Evolutionary conservation across 1,140 invertebrate genomes (phyloP).

Genomic region (Nephila pilipes): DNA sequence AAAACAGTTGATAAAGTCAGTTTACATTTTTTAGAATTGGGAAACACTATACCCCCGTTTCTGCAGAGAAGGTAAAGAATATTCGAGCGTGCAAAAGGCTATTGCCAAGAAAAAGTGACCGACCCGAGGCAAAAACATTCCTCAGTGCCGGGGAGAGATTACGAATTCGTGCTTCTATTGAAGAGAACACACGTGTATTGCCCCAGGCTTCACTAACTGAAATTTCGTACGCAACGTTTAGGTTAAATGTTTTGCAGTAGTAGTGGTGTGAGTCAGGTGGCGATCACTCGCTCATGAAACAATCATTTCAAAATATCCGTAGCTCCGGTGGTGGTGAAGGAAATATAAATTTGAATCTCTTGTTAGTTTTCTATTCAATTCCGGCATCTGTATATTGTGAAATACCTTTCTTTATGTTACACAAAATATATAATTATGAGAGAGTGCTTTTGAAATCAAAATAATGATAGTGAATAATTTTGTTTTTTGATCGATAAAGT

Average conservation of each 20-base stretch:
- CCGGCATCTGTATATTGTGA: too few species aligned
- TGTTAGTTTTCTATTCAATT: too few species aligned
- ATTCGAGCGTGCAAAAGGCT: conserved; percentile 34
- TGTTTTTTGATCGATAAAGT: too few species aligned
- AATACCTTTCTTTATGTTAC: too few species aligned
- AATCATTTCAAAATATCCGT: not conserved
- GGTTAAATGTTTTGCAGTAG: conserved; percentile 5
- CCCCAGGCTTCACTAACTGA: conserved; percentile 61
- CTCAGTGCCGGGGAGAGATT: conserved; percentile 54
- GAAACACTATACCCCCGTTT: not conserved
- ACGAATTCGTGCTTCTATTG: conserved; percentile 69
- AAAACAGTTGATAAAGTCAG: not conserved
- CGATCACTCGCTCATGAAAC: not conserved
- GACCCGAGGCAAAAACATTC: conserved; percentile 64
- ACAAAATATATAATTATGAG: too few species aligned
- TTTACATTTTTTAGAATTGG: not conserved
- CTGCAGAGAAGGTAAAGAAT: not conserved
- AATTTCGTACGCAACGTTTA: conserved; percentile 68
- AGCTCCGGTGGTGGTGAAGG: not conserved
- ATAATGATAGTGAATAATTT: too few species aligned
- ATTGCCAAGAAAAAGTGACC: conserved; percentile 65
- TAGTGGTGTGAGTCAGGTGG: conserved; percentile 50
- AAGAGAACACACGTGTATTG: conserved; percentile 65
- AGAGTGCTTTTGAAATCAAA: too few species aligned
- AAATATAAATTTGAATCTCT: not conserved